Evolutionary conservation across 2,113 vertebrate species (phyloP).

Genomic region (Bubo blakistoni): DNA sequence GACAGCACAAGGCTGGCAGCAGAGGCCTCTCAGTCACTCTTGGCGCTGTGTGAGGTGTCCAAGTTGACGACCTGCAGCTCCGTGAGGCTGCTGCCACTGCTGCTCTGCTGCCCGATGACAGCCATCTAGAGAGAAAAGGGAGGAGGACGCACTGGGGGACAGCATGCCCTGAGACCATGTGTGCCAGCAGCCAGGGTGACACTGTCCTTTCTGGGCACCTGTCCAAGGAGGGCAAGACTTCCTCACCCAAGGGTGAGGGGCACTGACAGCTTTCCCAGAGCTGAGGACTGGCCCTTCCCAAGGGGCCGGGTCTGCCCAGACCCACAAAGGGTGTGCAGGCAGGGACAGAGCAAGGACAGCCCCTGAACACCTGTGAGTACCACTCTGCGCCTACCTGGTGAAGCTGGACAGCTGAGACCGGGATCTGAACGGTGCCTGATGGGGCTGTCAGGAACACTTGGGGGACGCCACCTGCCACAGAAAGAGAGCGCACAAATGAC

Average conservation of each 20-base stretch:
- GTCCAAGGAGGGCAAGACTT: background rate
- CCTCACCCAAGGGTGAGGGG: background rate
- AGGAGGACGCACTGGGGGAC: background rate
- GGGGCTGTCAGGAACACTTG: conserved; percentile 96
- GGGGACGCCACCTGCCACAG: conserved; percentile 82
- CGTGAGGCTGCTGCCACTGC: conserved; percentile 93
- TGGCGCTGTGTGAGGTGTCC: conserved; percentile 86
- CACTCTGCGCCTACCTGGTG: conserved; percentile 85
- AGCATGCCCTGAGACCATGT: accelerated
- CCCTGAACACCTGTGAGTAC: background rate
- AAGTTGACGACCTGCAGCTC: conserved; percentile 97
- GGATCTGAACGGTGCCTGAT: conserved; percentile 94
- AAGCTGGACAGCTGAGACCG: conserved; percentile 95
- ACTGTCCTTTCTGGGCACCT: background rate
- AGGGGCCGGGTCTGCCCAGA: background rate
- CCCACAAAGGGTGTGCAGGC: background rate
- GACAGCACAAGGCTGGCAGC: conserved; percentile 14
- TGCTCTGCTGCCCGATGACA: conserved; percentile 95
- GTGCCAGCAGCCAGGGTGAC: background rate
- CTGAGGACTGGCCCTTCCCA: background rate
- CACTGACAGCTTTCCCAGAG: background rate
- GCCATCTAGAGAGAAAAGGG: conserved; percentile 83
- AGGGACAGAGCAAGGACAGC: background rate
- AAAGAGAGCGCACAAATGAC: conserved; percentile 6
- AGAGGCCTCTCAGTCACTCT: conserved; percentile 85